Evolutionary conservation across 2,888 invertebrate genomes (phyloP), one percentile per base, ranked within the genome.

Genomic region (Dasysyrphus albostriatus): DNA sequence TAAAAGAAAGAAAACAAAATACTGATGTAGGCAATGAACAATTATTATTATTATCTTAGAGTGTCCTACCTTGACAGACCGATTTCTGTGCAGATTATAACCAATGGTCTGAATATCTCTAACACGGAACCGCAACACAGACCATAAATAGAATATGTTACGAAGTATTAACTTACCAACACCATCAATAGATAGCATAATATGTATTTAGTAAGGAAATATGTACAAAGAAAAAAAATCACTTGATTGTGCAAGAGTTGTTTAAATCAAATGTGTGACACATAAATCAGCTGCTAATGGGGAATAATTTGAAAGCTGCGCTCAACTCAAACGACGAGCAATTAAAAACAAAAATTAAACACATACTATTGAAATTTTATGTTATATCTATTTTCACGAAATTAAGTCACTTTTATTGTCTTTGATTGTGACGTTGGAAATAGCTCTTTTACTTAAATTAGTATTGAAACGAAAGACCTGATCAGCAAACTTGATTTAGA

Each of bases 221-320:
- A n/a, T n/a, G n/a, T n/a, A 61, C 3, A 61, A 24, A 29, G 42
- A 42, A 24, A 10, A 24, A 65, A 34, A 67, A 54, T 10, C 51
- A 32, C 39, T 34, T 10, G 54, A 73, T 85, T 85, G 69, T 82
- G 82, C 69, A 85, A 85, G 56, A 85, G 56, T 59, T 65, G 70
- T 73, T 32, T 74, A 74, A 32, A 75, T 65, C 73, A 78, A 47
- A 56, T 70, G 10, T 81, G 72, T 72, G 84, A 78, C 82, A 85
- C 77, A 82, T 82, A 78, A 78, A 85, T 82, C 85, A 78, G 74
- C 85, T 74, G 69, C 69, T 72, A 80, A 84, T 65, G 61, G 65
- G 47, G 16, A 47, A 63, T 29, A 44, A 44, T 16, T 29, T 12
- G 39, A 16, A 47, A 29, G 29, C 32, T 47, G 29, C 24, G 12